Conservation (phyloP, 2,888 invertebrate genomes). For the Taenaris catops region DNA sequence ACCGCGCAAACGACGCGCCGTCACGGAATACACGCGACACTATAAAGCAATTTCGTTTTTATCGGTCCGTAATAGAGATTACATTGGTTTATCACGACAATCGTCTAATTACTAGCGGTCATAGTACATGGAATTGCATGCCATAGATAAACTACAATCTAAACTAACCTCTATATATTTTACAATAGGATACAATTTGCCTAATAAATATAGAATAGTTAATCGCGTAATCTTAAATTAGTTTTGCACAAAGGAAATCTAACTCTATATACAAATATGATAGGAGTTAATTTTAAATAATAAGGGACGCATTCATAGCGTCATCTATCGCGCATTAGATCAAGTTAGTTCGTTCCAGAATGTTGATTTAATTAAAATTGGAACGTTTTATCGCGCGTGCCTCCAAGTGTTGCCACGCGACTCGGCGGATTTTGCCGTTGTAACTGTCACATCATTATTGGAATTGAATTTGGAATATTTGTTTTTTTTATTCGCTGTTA, state of each 20-base stretch:
- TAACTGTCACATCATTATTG: conserved; percentile 68
- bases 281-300: conserved; percentile 27
- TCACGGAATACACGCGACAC: conserved; percentile 48
- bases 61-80: conserved; percentile 66
- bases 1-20: conserved; percentile 50
- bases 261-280: conserved; percentile 18
- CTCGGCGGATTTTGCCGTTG: conserved; percentile 45
- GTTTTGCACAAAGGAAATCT: conserved; percentile 18
- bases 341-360: conserved; percentile 47
- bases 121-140: conserved; percentile 45
- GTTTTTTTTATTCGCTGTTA: conserved; percentile 16
- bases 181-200: conserved; percentile 27
- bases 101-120: conserved; percentile 59
- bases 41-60: conserved; percentile 70
- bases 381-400: conserved; percentile 58
- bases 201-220: conserved; percentile 12
- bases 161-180: conserved; percentile 36
- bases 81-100: conserved; percentile 61
- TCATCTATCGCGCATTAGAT: conserved; percentile 40
- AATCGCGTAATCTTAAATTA: conserved; percentile 29
- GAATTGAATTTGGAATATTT: conserved; percentile 46
- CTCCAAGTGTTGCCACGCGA: conserved; percentile 61
- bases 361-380: conserved; percentile 76
- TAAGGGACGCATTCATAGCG: conserved; percentile 12
- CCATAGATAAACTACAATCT: conserved; percentile 30